Conservation (phyloP, 1,140 invertebrate species). For the Panagrolaimus sp. region DNA sequence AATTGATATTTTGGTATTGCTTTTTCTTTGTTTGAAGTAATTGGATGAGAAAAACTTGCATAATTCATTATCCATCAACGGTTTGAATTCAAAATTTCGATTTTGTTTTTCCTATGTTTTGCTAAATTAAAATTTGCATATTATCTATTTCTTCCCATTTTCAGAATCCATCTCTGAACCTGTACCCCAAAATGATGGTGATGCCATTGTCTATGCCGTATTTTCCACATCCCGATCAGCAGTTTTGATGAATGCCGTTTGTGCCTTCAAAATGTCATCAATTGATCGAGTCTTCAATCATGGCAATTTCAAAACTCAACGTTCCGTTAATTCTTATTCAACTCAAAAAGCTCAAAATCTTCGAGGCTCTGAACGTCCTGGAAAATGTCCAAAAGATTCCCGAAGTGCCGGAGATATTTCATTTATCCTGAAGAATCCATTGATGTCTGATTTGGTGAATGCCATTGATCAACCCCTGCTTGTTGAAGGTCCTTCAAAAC, state of each 20-base stretch:
- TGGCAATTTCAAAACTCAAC: conserved; percentile 71
- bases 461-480: conserved; percentile 80
- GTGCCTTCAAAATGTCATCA: conserved; percentile 82
- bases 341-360: conserved; percentile 75
- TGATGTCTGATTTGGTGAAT: conserved; percentile 87
- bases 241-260: conserved; percentile 89
- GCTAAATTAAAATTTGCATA: too few relatives aligned
- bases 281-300: conserved; percentile 78
- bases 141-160: conserved; percentile 52
- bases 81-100: too few relatives aligned
- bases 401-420: conserved; percentile 80
- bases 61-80: too few relatives aligned
- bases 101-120: too few relatives aligned
- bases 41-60: too few relatives aligned
- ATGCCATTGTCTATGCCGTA: conserved; percentile 83
- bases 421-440: conserved; percentile 88
- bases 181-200: conserved; percentile 68
- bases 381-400: conserved; percentile 81
- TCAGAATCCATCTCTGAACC: conserved; percentile 75
- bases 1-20: conserved; percentile 54
- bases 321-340: conserved; percentile 74
- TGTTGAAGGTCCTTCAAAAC: conserved; percentile 65
- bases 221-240: conserved; percentile 88
- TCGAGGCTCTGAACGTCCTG: conserved; percentile 61
- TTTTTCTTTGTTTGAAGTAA: too few relatives aligned